These are phyloP conservation scores for Antrozous pallidus DNA, from an alignment of 2,797 vertebrate genomes.

Conservation along the genomic window DNA sequence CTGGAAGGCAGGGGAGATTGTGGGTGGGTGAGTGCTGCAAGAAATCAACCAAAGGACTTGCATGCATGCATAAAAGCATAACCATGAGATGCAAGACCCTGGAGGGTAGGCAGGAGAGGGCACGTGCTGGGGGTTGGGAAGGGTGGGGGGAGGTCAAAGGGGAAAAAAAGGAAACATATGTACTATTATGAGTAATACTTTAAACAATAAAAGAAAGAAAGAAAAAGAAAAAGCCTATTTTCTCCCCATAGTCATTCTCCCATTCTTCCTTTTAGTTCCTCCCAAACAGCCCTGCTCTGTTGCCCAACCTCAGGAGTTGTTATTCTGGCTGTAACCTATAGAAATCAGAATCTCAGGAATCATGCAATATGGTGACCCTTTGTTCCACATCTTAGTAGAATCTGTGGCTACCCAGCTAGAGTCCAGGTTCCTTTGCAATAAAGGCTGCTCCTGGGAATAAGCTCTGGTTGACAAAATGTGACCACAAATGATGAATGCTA, in stretches of 20 bases:
- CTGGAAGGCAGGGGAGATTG: too few species aligned
- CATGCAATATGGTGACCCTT: fast-evolving
- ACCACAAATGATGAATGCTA: not conserved
- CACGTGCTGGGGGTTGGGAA: too few species aligned
- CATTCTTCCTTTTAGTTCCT: not conserved
- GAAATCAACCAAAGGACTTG: too few species aligned
- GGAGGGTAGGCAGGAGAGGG: too few species aligned
- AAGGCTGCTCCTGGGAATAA: not conserved
- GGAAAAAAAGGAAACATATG: too few species aligned
- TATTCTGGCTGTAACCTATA: not conserved
- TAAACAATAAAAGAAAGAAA: too few species aligned
- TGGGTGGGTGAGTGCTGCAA: too few species aligned
- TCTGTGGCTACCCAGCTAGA: not conserved
- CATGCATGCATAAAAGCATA: too few species aligned
- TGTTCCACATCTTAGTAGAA: not conserved
- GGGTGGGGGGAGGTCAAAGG: too few species aligned
- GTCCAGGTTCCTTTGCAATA: not conserved
- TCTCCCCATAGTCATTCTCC: not conserved
- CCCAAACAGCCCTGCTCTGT: not conserved
- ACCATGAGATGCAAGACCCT: too few species aligned
- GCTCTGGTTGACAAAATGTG: not conserved
- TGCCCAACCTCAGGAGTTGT: not conserved
- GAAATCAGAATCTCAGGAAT: not conserved
- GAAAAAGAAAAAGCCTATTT: not conserved
- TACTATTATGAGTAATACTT: too few species aligned